Evolutionary conservation across 1,140 invertebrate genomes (phyloP), one percentile per base, ranked within the genome.

Genomic region (Apis cerana): DNA sequence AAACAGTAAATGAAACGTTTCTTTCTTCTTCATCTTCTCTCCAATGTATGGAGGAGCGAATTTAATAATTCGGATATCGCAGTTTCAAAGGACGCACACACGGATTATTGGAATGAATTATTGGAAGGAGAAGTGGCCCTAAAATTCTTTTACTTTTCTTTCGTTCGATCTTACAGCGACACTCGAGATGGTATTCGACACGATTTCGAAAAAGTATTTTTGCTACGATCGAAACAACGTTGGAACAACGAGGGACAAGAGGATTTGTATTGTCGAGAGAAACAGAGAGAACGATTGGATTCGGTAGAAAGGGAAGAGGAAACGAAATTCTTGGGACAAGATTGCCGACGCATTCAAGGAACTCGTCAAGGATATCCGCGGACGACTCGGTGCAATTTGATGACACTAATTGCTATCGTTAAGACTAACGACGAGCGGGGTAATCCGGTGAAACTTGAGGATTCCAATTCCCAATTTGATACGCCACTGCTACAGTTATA

Each of bases 341-440:
- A 52, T 52, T 33, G n/a, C 19, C 56, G 48, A 15, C 71, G 58
- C 27, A 62, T 76, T 76, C 61, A 21, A 76, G 75, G 61, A 76
- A 76, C 75, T 76, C 75, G 75, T 54, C 75, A 76, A 76, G 75
- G 75, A 65, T 65, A 43, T 50, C 12, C n/a, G 71, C 33, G 56
- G 23, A 48, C 52, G 65, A 48, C 21, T 54, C 50, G 23, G 50
- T 65, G 75, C 62, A 76, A 65, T 76, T 76, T 76, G 23, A 67
- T 65, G 61, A 76, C 75, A 54, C 75, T 76, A 76, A 76, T 76
- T 76, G 61, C 75, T 43, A 76, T 76, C 75, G 75, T 76, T 65
- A 65, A 76, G 61, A 65, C 62, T 65, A 65, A 76, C 54, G 50
- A 54, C 59, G 75, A 33, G 12, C 12, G 27, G 54, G 12, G 17